Base-by-base conservation (phyloP, 2,797 vertebrate species). In the Sciurus vulgaris region DNA sequence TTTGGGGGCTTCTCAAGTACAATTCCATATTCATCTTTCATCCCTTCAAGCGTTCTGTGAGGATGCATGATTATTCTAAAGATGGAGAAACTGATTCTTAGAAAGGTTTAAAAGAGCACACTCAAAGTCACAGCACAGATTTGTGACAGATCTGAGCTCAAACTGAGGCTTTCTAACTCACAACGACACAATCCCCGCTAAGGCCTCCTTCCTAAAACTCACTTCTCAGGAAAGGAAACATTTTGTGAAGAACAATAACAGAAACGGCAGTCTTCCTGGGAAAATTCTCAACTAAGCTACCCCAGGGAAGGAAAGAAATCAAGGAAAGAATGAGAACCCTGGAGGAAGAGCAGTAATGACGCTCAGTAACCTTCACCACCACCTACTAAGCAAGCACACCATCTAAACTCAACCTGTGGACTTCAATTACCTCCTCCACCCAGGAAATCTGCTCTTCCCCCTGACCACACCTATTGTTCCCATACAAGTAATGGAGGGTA, bases 1-100 rank as follows among this genome's bases (percentile, higher is more conserved):
- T 86, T 38, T 7, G 38, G 91, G 61, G 54, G 30, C 33, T 96
- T 94, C 38, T 54, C 76, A 77, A 97, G 35, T 72, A 69, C 22
- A 96, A 81, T 51, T 59, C 93, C 73, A 61, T 74, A 67, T 35
- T 56, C 85, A 63, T 54, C 38, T 47, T 85, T 51, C 69, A 81
- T 78, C 17, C 24, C 82, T 13, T 86, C 51, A 74, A 65, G 12
- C 28, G 1, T 74, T 90, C 54, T 18, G 7, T 73, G 44, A 30
- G 59, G 44, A 90, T 49, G 9, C 33, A 73, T 70, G 41, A 44
- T 47, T 47, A 70, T 33, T n/a, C 38, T 14, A 56, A 78, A 86
- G 28, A 65, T 5, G 90, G 77, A 92, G 41, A 97, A 91, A 67
- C 11, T 11, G 82, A 86, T 67, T 79, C 22, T 94, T 51, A 91